Conservation (phyloP, 1,140 invertebrate genomes). For the Penaeus chinensis region DNA sequence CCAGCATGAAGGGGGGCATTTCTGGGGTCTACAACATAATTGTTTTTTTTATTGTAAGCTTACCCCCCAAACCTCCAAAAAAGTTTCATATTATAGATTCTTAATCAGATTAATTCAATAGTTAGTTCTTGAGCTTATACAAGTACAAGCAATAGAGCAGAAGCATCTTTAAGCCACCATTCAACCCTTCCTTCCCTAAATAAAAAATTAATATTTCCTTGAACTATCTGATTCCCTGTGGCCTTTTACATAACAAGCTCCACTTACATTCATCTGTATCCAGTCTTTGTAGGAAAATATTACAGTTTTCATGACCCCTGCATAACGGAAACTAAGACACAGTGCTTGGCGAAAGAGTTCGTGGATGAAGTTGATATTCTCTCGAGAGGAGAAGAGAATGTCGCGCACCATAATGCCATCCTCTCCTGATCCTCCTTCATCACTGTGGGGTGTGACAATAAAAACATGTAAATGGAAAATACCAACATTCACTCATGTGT, state of each 20-base stretch:
- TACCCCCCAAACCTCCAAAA: background rate
- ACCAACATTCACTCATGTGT: background rate
- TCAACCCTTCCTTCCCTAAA: no score
- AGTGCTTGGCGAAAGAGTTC: slow-evolving; percentile 95
- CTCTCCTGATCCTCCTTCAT: slow-evolving; percentile 60
- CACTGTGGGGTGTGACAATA: slow-evolving; percentile 10
- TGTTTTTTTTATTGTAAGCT: slow-evolving; percentile 62
- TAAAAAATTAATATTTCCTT: slow-evolving; percentile 5
- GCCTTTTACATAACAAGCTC: background rate
- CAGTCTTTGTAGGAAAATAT: slow-evolving; percentile 96
- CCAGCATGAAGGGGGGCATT: slow-evolving; percentile 87
- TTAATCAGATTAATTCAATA: no score
- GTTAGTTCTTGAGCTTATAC: no score
- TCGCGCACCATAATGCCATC: slow-evolving; percentile 80
- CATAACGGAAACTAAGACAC: slow-evolving; percentile 87
- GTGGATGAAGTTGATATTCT: slow-evolving; percentile 95
- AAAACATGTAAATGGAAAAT: background rate
- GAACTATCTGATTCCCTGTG: no score
- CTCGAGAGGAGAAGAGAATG: slow-evolving; percentile 87
- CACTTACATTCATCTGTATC: slow-evolving; percentile 87
- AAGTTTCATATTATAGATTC: background rate
- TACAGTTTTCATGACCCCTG: slow-evolving; percentile 86
- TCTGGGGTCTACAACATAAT: slow-evolving; percentile 72
- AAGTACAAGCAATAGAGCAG: no score
- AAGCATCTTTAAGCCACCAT: no score